phyloP scores from a whole-genome alignment of 2,797 vertebrate genomes.

The Erpetoichthys calabaricus region DNA sequence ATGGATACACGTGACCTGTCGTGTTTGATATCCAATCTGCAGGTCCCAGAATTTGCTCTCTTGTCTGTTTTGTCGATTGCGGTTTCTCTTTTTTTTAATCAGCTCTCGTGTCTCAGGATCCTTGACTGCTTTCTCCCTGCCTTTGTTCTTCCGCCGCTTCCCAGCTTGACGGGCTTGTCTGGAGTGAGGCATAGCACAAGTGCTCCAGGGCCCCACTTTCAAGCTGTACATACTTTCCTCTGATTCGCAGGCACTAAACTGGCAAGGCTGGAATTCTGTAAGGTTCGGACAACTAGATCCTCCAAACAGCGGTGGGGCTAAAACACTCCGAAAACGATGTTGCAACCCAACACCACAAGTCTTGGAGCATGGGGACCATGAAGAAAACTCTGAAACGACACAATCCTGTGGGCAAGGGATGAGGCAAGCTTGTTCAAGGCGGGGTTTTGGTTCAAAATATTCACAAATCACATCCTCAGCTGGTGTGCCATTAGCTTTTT shows the following conservation, averaged over 20 bases:
- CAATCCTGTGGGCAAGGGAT: slow-evolving; percentile 89
- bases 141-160: slow-evolving; percentile 64
- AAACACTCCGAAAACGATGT: slow-evolving; percentile 69
- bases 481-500: slow-evolving; percentile 54
- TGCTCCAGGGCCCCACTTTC: slow-evolving; percentile 68
- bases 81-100: slow-evolving; percentile 83
- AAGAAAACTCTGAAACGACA: slow-evolving; percentile 73
- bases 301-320: slow-evolving; percentile 75
- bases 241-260: slow-evolving; percentile 46
- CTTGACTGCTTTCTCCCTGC: slow-evolving; percentile 50
- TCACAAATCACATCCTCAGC: slow-evolving; percentile 84
- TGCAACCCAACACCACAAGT: slow-evolving; percentile 77
- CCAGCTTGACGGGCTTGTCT: slow-evolving; percentile 48
- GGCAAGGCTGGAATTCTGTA: slow-evolving; percentile 85
- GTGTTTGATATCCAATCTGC: slow-evolving; percentile 83
- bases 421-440: slow-evolving; percentile 87
- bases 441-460: slow-evolving; percentile 88
- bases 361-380: slow-evolving; percentile 87
- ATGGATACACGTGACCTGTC: slow-evolving; percentile 74
- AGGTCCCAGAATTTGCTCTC: slow-evolving; percentile 89
- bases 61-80: slow-evolving; percentile 80
- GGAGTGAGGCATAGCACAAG: slow-evolving; percentile 48
- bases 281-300: slow-evolving; percentile 76
- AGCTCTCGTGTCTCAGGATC: slow-evolving; percentile 83
- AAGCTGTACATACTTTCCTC: slow-evolving; percentile 72